phyloP scores from a whole-genome alignment of 2,113 vertebrate genomes.

The Misgurnus anguillicaudatus region DNA sequence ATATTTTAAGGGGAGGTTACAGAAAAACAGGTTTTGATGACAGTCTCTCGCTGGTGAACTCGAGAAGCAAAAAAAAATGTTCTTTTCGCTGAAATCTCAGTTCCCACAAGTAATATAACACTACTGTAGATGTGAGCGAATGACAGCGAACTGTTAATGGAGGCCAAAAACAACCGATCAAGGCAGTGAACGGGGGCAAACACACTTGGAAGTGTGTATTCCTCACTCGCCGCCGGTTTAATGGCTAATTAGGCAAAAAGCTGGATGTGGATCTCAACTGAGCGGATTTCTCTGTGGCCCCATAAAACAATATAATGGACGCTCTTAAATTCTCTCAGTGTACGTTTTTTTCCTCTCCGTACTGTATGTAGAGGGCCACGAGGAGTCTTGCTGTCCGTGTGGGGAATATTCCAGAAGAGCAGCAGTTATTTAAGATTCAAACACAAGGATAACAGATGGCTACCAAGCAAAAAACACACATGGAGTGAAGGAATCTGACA shows the following conservation, averaged over 20 bases:
- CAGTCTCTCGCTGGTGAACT: neutral
- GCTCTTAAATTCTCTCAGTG: neutral
- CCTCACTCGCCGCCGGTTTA: slow-evolving; percentile 25
- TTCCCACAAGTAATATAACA: slow-evolving; percentile 30
- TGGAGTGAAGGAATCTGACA: slow-evolving; percentile 20
- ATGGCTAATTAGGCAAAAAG: slow-evolving; percentile 41
- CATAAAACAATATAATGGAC: slow-evolving; percentile 40
- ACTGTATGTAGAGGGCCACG: slow-evolving; percentile 8
- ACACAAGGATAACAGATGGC: slow-evolving; percentile 55
- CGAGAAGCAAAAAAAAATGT: neutral
- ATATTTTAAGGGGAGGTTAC: neutral
- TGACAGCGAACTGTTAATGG: slow-evolving; percentile 20
- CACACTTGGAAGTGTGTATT: slow-evolving; percentile 14
- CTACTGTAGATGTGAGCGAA: slow-evolving; percentile 12
- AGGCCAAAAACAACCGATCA: slow-evolving; percentile 37
- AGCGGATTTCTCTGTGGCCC: slow-evolving; percentile 32
- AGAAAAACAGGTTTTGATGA: slow-evolving; percentile 2
- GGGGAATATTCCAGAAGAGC: slow-evolving; percentile 40
- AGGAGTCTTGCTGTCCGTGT: slow-evolving; percentile 33
- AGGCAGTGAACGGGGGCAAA: slow-evolving; percentile 9
- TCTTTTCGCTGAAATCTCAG: neutral
- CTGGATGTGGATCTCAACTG: slow-evolving; percentile 12
- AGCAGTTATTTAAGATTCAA: slow-evolving; percentile 50
- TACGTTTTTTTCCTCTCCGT: neutral
- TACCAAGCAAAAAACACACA: slow-evolving; percentile 26